Base-by-base conservation (phyloP, 2,797 vertebrate species). In the Sebastes cheni region DNA sequence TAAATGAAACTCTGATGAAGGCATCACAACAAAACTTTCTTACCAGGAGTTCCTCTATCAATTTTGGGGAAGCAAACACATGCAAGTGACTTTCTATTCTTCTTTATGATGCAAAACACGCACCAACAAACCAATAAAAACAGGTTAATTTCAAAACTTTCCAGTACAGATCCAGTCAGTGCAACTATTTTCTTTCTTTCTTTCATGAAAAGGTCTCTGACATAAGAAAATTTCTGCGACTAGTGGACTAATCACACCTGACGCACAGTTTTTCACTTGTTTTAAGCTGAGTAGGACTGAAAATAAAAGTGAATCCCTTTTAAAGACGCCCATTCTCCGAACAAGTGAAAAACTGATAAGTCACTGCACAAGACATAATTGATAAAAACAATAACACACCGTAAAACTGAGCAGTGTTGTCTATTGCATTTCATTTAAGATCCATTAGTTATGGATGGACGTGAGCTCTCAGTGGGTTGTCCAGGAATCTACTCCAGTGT, bases 401-500 rank as follows among this genome's bases (percentile, higher is more conserved):
- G 8, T 46, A 56, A 25, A 34, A 39, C 58, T 34, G 8, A 75
- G 23, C 59, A 29, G 23, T 23, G 4, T 58, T 58, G 50, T 54
- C 30, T 34, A 7, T 18, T 58, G 50, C 50, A 25, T 68, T 4
- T 55, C 3, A 22, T 30, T 77, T 68, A 22, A 66, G 39, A 42
- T 27, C 8, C 1, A 68, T 66, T 36, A 14, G 29, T 75, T 32
- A 42, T 60, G 23, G 27, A 23, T 61, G 65, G 18, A 60, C 23
- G 32, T 23, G 42, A 84, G 34, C 46, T 76, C 69, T 75, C 73
- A 42, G 67, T 16, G 14, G 68, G 36, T 67, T 29, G 39, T 36
- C 27, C 4, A 59, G n/a, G 34, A 75, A 72, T 50, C 16, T 42
- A 50, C 34, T 72, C 23, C 54, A 39, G 29, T 56, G 65, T 42